phyloP scores from a whole-genome alignment of 2,113 vertebrate genomes.

The Pan paniscus region DNA sequence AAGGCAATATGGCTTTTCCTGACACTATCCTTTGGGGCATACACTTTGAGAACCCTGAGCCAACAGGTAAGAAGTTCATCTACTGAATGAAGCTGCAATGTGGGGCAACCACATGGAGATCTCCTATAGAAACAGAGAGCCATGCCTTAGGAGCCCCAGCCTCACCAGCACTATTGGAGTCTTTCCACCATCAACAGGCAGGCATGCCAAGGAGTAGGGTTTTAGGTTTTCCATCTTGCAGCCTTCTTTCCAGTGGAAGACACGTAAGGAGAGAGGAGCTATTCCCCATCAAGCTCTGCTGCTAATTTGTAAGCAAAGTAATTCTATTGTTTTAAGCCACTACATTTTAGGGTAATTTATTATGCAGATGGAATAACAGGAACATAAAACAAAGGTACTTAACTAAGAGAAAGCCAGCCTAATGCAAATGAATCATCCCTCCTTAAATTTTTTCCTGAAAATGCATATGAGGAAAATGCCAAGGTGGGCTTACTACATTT shows the following conservation, averaged over 20 bases:
- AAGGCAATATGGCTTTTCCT: neutral
- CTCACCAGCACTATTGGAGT: neutral
- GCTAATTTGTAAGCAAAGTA: neutral
- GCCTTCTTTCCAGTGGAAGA: neutral
- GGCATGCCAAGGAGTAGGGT: neutral
- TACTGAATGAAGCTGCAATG: neutral
- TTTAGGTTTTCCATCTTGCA: neutral
- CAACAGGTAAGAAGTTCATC: neutral
- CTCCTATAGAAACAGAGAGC: neutral
- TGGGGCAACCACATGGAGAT: neutral
- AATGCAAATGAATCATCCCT: neutral
- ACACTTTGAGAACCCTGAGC: neutral
- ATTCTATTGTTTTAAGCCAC: neutral
- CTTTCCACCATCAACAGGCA: neutral
- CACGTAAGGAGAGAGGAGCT: neutral
- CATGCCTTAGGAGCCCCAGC: neutral
- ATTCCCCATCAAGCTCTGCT: neutral
- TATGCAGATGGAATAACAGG: neutral
- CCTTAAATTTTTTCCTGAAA: conserved; percentile 32
- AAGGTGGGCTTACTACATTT: neutral
- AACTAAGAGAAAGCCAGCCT: neutral
- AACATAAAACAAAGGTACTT: neutral
- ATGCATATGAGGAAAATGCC: neutral
- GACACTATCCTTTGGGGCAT: neutral
- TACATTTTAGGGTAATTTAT: neutral